A percentile compares a stretch with the other conserved stretches of the same genome.
These are phyloP conservation scores for Tipula helvola DNA, from an alignment of 2,888 invertebrate species.

Conservation along the genomic window DNA sequence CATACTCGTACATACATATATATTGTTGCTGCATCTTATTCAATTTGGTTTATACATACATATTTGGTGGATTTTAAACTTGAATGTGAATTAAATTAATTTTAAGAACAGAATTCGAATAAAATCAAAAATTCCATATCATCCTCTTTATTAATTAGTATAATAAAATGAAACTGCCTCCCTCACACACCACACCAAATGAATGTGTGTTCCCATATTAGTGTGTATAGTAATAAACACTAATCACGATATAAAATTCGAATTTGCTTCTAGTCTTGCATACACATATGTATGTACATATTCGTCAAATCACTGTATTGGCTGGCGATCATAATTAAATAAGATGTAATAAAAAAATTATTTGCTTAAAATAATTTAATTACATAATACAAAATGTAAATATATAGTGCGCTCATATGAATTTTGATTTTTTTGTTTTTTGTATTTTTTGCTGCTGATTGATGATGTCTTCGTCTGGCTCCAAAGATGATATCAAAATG, in stretches of 20 bases:
- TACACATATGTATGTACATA: not conserved
- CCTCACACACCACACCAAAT: not conserved
- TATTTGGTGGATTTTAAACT: not conserved
- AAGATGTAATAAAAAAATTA: not conserved
- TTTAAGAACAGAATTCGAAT: not conserved
- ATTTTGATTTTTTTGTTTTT: not conserved
- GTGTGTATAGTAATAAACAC: not conserved
- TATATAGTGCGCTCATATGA: not conserved
- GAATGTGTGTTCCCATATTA: not conserved
- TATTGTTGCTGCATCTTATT: not conserved
- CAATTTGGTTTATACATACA: not conserved
- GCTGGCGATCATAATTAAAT: not conserved
- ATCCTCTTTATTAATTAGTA: not conserved
- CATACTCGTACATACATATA: no score
- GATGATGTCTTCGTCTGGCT: not conserved
- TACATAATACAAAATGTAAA: not conserved
- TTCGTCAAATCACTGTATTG: not conserved
- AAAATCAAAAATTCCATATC: not conserved
- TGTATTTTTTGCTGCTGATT: not conserved
- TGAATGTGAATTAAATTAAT: not conserved
- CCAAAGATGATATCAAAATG: not conserved
- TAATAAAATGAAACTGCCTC: not conserved
- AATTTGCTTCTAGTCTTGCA: not conserved
- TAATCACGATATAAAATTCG: not conserved
- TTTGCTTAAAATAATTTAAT: not conserved